phyloP scores from a whole-genome alignment of 2,797 vertebrate genomes.

The Cossypha caffra region DNA sequence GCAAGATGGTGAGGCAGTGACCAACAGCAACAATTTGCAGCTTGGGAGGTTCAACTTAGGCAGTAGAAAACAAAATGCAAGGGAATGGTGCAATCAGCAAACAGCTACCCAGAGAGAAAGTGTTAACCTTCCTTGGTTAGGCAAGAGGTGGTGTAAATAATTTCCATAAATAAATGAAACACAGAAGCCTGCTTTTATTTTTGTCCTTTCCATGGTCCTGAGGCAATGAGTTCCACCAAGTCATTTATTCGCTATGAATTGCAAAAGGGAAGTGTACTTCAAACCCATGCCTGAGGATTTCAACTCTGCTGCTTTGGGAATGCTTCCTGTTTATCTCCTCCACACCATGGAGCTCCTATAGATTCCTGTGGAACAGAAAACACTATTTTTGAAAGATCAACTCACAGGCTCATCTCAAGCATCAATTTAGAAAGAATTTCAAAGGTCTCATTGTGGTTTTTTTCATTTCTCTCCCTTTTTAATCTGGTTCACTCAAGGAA shows the following conservation, averaged over 20 bases:
- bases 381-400: background rate
- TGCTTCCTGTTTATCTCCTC: background rate
- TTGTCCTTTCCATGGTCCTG: background rate
- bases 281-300: background rate
- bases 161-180: background rate
- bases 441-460: background rate
- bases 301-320: background rate
- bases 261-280: background rate
- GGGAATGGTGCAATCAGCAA: background rate
- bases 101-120: background rate
- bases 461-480: background rate
- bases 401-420: background rate
- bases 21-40: background rate
- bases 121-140: background rate
- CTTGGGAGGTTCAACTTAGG: background rate
- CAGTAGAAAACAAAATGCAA: background rate
- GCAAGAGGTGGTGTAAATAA: background rate
- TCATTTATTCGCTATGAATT: background rate
- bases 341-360: background rate
- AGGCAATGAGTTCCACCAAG: background rate
- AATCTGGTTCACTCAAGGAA: background rate
- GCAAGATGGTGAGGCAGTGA: background rate
- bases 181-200: background rate
- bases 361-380: background rate
- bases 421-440: background rate